These are phyloP conservation scores for Aphyosemion australe DNA, from an alignment of 2,113 vertebrate genomes.

Conservation along the genomic window DNA sequence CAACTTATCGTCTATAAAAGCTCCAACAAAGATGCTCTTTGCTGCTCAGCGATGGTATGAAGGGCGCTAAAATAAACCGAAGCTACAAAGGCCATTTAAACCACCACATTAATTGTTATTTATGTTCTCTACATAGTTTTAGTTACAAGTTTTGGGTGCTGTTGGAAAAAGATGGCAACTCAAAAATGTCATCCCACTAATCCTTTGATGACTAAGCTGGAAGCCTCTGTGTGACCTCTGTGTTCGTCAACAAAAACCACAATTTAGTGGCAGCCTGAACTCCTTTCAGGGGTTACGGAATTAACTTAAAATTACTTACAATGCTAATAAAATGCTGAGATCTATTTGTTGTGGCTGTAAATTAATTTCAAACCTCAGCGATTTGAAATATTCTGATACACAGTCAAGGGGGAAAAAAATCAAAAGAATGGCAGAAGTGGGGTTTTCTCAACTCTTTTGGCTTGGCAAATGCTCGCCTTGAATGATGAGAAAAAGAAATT, in stretches of 20 bases:
- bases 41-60: not conserved
- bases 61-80: not conserved
- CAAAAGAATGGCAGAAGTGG: slow-evolving; percentile 70
- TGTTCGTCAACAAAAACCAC: slow-evolving; percentile 76
- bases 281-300: slow-evolving; percentile 94
- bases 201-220: slow-evolving; percentile 64
- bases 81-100: slow-evolving; percentile 27
- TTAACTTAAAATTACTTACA: slow-evolving; percentile 97
- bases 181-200: slow-evolving; percentile 57
- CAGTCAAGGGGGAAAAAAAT: slow-evolving; percentile 62
- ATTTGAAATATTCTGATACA: slow-evolving; percentile 91
- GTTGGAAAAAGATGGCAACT: slow-evolving; percentile 51
- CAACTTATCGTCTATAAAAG: slow-evolving; percentile 1
- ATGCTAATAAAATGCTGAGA: slow-evolving; percentile 90
- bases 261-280: slow-evolving; percentile 90
- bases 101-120: slow-evolving; percentile 26
- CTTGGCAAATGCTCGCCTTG: slow-evolving; percentile 89
- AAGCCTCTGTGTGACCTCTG: slow-evolving; percentile 69
- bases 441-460: slow-evolving; percentile 93
- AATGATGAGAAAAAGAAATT: slow-evolving; percentile 96
- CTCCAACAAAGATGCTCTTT: slow-evolving; percentile 1
- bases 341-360: slow-evolving; percentile 93
- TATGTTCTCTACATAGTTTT: slow-evolving; percentile 35
- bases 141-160: slow-evolving; percentile 50
- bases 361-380: slow-evolving; percentile 95